A percentile compares a stretch with the other conserved stretches of the same genome.
Conservation (phyloP, 2,888 invertebrate species). For the Scaptomyza cyrtandrae region DNA sequence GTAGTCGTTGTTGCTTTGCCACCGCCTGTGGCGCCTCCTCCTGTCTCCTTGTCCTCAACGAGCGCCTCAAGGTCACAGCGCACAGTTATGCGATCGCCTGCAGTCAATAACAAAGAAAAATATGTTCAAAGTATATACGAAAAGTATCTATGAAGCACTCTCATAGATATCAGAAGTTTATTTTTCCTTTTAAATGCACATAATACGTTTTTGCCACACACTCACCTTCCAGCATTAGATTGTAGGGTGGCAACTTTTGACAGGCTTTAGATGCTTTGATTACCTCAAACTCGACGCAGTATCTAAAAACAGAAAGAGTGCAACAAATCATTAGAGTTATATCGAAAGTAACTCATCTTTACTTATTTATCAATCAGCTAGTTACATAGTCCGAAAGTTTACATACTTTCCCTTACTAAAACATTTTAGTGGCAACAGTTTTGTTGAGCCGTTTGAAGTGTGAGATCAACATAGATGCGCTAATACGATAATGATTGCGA, state of each 20-base stretch:
- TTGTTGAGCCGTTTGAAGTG: too few relatives aligned
- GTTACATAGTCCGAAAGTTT: not conserved
- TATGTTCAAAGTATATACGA: not conserved
- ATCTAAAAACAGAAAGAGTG: conserved; percentile 87
- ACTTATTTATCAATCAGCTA: not conserved
- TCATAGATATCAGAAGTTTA: not conserved
- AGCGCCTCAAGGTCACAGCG: conserved; percentile 93
- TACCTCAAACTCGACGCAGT: conserved; percentile 94
- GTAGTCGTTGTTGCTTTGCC: conserved; percentile 43
- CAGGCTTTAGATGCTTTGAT: conserved; percentile 93
- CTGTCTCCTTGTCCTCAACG: conserved; percentile 83
- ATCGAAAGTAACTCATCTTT: not conserved
- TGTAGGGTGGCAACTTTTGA: conserved; percentile 90
- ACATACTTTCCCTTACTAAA: not conserved
- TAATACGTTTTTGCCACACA: not conserved
- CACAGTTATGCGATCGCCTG: conserved; percentile 91
- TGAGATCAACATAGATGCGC: too few relatives aligned
- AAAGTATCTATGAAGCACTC: not conserved
- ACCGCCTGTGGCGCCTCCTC: not conserved
- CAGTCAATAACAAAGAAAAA: not conserved
- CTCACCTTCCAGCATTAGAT: conserved; percentile 90
- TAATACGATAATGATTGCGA: too few relatives aligned
- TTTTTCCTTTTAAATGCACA: not conserved
- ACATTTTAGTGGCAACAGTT: too few relatives aligned
- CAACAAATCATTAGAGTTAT: not conserved